A percentile compares a stretch with the other conserved stretches of the same genome.
These are phyloP conservation scores for Sturmia bella DNA, from an alignment of 2,888 invertebrate species.

Conservation along the genomic window DNA sequence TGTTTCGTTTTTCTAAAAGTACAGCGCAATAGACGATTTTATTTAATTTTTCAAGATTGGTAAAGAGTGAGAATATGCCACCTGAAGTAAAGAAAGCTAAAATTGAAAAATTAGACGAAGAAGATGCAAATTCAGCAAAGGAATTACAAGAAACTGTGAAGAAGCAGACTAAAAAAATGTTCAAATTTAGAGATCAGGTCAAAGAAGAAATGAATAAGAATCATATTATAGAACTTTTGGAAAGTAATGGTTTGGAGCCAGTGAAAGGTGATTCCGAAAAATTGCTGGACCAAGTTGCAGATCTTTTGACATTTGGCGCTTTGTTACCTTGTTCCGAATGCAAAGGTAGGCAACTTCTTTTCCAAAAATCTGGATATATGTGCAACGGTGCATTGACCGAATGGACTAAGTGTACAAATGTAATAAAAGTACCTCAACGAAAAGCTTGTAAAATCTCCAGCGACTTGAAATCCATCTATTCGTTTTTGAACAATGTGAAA, in stretches of 20 bases:
- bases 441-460: conserved; percentile 87
- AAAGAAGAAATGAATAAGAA: conserved; percentile 84
- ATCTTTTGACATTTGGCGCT: conserved; percentile 94
- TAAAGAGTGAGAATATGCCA: conserved; percentile 83
- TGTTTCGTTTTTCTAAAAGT: not conserved
- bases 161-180: conserved; percentile 80
- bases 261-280: conserved; percentile 85
- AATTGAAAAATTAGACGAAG: conserved; percentile 84
- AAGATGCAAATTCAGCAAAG: conserved; percentile 84
- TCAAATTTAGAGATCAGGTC: conserved; percentile 86
- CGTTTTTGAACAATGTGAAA: conserved; percentile 85
- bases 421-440: conserved; percentile 88
- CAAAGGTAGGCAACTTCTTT: conserved; percentile 87
- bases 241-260: conserved; percentile 87
- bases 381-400: conserved; percentile 89
- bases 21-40: conserved; percentile 15
- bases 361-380: conserved; percentile 89
- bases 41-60: conserved; percentile 70
- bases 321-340: conserved; percentile 91
- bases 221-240: conserved; percentile 86
- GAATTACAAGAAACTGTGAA: conserved; percentile 83
- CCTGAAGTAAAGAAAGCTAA: conserved; percentile 88
- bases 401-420: conserved; percentile 93
- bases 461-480: conserved; percentile 83
- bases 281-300: conserved; percentile 88